phyloP scores from a whole-genome alignment of 2,113 vertebrate genomes.

The Ursus arctos region DNA sequence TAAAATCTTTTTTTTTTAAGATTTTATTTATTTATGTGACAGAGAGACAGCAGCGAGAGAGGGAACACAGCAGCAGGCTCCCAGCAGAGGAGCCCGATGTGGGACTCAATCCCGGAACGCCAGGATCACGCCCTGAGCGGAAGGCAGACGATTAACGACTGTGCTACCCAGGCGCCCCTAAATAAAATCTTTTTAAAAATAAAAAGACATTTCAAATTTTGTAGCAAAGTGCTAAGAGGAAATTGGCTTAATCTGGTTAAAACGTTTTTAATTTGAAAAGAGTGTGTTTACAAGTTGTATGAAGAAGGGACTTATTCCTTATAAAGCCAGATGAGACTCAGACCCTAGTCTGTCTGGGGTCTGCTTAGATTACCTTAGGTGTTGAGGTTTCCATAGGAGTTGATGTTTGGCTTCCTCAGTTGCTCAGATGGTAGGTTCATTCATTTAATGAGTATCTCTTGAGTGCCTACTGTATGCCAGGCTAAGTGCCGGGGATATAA shows the following conservation, averaged over 20 bases:
- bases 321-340: background rate
- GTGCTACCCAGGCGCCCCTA: too few species aligned
- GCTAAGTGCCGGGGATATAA: background rate
- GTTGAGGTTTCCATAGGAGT: background rate
- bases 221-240: background rate
- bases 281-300: background rate
- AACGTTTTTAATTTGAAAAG: slow-evolving; percentile 44
- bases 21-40: too few species aligned
- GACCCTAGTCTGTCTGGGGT: background rate
- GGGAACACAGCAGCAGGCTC: too few species aligned
- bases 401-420: background rate
- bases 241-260: background rate
- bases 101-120: too few species aligned
- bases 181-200: background rate
- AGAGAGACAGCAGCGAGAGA: too few species aligned
- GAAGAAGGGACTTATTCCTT: background rate
- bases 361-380: background rate
- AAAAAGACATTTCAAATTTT: slow-evolving; percentile 19
- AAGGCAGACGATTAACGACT: too few species aligned
- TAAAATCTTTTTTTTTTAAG: background rate
- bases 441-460: slow-evolving; percentile 43
- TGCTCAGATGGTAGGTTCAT: background rate
- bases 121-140: too few species aligned
- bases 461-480: background rate
- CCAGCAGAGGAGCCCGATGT: too few species aligned